Percentiles rank a stretch among this genome's conserved stretches.
phyloP scores from a whole-genome alignment of 2,888 invertebrate species.

The Brachyptera putata region DNA sequence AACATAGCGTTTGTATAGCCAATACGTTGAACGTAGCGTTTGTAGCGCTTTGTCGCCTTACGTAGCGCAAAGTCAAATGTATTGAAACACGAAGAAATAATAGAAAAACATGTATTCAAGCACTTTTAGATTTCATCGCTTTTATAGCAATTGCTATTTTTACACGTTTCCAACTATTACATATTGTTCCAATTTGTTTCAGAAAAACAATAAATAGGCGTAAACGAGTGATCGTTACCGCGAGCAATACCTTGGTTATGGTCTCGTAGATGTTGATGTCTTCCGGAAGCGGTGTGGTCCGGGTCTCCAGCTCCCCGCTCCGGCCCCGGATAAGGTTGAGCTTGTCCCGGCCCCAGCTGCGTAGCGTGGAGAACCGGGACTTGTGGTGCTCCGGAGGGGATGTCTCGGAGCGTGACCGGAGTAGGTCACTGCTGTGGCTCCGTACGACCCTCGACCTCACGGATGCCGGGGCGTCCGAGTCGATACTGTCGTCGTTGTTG shows the following conservation, averaged over 20 bases:
- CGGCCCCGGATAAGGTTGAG: constrained; percentile 63
- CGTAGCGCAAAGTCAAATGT: no score
- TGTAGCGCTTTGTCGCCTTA: no score
- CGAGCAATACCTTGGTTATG: constrained; percentile 46
- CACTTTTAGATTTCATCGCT: no score
- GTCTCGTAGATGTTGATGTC: constrained; percentile 64
- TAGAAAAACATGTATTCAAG: no score
- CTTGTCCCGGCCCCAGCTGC: constrained; percentile 80
- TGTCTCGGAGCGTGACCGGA: constrained; percentile 52
- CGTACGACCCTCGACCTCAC: constrained; percentile 35
- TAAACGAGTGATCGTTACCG: no score
- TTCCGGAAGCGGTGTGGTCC: constrained; percentile 44
- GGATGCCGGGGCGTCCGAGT: constrained; percentile 2
- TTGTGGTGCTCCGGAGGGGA: constrained; percentile 62
- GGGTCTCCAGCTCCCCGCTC: constrained; percentile 44
- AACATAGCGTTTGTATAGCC: no score
- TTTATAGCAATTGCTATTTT: no score
- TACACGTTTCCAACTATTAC: no score
- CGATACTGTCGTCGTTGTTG: constrained; percentile 1
- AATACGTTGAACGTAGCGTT: no score
- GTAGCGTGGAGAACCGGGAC: constrained; percentile 74
- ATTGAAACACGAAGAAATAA: no score
- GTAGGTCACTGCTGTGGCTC: constrained; percentile 62
- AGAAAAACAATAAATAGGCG: no score
- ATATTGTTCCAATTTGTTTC: no score